Evolutionary conservation across 2,797 vertebrate genomes (phyloP).

Genomic region (Mycteria americana): DNA sequence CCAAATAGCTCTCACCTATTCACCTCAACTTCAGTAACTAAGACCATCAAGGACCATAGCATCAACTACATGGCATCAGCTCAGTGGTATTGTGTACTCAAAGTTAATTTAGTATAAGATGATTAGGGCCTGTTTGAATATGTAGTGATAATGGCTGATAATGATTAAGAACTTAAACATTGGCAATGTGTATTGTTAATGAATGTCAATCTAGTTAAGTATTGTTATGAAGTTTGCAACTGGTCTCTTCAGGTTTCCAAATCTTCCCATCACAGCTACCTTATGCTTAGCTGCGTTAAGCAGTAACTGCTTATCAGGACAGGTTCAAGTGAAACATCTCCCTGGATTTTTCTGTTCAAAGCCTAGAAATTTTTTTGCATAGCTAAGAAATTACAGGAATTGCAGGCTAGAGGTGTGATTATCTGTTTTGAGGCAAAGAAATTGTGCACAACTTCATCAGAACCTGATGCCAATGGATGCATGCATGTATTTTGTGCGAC

Average conservation of each 20-base stretch:
- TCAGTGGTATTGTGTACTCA: background rate
- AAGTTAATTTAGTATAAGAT: slow-evolving; percentile 5
- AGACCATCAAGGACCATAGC: background rate
- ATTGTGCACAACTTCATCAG: background rate
- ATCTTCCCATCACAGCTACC: background rate
- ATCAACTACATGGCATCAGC: background rate
- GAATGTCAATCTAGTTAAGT: background rate
- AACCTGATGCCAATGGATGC: background rate
- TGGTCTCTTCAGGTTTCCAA: background rate
- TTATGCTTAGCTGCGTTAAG: background rate
- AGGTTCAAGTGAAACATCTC: background rate
- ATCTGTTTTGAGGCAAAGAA: background rate
- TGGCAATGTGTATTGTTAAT: background rate
- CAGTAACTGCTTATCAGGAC: background rate
- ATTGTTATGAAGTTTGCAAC: background rate
- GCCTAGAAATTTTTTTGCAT: background rate
- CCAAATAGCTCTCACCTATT: background rate
- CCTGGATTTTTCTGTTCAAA: background rate
- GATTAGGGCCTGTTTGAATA: slow-evolving; percentile 8
- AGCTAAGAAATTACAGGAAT: background rate
- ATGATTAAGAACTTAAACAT: background rate
- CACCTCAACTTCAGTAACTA: background rate
- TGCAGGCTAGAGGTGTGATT: background rate
- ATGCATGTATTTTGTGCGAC: background rate
- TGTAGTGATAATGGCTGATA: background rate